phyloP scores from a whole-genome alignment of 2,113 vertebrate species.

The Labeo catla region DNA sequence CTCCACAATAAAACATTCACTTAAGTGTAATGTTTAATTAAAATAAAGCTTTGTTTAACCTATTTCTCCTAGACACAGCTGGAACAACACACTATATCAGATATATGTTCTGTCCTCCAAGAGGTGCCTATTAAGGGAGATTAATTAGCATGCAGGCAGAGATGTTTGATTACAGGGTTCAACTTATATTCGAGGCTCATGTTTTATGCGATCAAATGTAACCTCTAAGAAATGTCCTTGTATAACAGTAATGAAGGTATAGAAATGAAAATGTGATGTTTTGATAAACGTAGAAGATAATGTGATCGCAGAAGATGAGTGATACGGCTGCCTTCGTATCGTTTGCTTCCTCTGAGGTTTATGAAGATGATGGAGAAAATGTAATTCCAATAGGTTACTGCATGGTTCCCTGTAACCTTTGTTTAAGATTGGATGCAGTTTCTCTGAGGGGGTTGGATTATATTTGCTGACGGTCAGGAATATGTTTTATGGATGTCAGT shows the following conservation, averaged over 20 bases:
- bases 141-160: conserved; percentile 21
- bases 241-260: not conserved
- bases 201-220: not conserved
- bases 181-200: not conserved
- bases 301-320: not conserved
- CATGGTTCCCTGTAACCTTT: not conserved
- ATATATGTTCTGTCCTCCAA: not conserved
- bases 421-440: not conserved
- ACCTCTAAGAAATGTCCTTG: not conserved
- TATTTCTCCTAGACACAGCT: not conserved
- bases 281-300: conserved; percentile 2
- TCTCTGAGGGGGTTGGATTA: not conserved
- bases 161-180: conserved; percentile 37
- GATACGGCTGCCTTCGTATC: not conserved
- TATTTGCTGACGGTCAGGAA: not conserved
- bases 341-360: conserved; percentile 5
- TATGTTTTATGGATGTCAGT: not conserved
- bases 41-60: not conserved
- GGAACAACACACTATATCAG: not conserved
- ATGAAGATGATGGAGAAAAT: not conserved
- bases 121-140: conserved; percentile 1
- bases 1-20: conserved; percentile 20
- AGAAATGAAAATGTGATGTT: not conserved
- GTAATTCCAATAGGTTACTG: not conserved
- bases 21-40: conserved; percentile 23